Evolutionary conservation across 2,113 vertebrate genomes (phyloP).

Genomic region (Tautogolabrus adspersus): DNA sequence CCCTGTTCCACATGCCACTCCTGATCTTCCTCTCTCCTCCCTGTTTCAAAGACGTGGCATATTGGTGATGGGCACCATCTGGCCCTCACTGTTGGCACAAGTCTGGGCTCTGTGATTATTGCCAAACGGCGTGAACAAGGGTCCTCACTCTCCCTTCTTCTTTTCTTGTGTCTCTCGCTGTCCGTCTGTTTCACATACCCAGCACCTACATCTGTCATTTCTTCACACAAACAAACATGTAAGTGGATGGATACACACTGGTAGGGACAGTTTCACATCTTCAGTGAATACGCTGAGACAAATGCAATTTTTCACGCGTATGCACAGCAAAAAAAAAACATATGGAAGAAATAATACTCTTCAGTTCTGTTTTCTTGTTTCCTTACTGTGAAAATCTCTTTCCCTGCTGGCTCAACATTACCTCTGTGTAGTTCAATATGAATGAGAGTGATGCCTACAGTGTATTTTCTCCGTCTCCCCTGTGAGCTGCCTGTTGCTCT

Average conservation of each 20-base stretch:
- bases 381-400: conserved; percentile 55
- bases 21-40: conserved; percentile 68
- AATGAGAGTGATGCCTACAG: conserved; percentile 58
- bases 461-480: conserved; percentile 55
- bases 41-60: conserved; percentile 72
- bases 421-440: conserved; percentile 40
- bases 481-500: conserved; percentile 74
- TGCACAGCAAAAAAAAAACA: neutral
- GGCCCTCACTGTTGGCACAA: conserved; percentile 72
- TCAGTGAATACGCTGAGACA: conserved; percentile 3
- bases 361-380: conserved; percentile 48
- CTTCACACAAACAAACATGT: conserved; percentile 56
- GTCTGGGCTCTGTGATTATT: conserved; percentile 65
- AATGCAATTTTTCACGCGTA: neutral
- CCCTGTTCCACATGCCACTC: conserved; percentile 72
- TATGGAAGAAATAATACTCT: conserved; percentile 36
- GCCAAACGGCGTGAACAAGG: conserved; percentile 76
- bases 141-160: conserved; percentile 33
- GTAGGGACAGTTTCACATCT: conserved; percentile 27
- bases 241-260: conserved; percentile 41
- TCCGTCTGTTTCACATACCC: conserved; percentile 64
- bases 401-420: conserved; percentile 49
- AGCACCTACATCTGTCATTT: conserved; percentile 50
- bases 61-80: conserved; percentile 79
- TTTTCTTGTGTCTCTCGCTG: conserved; percentile 36